Evolutionary conservation across 2,888 invertebrate genomes (phyloP).

Genomic region (Campoplex capitator): DNA sequence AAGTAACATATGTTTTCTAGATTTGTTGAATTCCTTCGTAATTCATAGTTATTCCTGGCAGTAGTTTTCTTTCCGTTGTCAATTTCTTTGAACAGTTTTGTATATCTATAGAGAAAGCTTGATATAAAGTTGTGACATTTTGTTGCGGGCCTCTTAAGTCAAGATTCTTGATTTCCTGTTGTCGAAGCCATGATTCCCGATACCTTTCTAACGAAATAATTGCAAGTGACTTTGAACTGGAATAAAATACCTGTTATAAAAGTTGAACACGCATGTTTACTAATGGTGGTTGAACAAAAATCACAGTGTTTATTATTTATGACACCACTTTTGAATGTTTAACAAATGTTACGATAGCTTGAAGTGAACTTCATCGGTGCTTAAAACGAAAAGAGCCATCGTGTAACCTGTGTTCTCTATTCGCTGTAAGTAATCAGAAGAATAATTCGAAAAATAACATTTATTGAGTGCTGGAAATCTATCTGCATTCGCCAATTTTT

Average conservation of each 20-base stretch:
- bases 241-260: not conserved
- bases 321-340: too few species aligned
- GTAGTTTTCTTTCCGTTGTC: constrained; percentile 20
- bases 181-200: not conserved
- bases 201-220: constrained; percentile 11
- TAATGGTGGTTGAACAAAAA: not conserved
- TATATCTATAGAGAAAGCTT: constrained; percentile 15
- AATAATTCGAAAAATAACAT: not conserved
- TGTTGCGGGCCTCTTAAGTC: not conserved
- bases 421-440: too few species aligned
- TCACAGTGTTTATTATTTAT: not conserved
- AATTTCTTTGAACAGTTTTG: constrained; percentile 18
- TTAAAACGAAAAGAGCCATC: not conserved
- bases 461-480: not conserved
- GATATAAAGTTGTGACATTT: constrained; percentile 21
- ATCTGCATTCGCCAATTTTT: not conserved
- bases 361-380: not conserved
- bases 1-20: constrained; percentile 58
- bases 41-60: constrained; percentile 50
- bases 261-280: not conserved
- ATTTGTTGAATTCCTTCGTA: constrained; percentile 61
- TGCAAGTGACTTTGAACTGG: not conserved
- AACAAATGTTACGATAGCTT: too few species aligned
- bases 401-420: not conserved
- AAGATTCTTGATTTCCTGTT: constrained; percentile 8